Percentiles rank a stretch among this genome's conserved stretches.
Conservation (phyloP, 2,113 vertebrate genomes). For the Notechis scutatus region DNA sequence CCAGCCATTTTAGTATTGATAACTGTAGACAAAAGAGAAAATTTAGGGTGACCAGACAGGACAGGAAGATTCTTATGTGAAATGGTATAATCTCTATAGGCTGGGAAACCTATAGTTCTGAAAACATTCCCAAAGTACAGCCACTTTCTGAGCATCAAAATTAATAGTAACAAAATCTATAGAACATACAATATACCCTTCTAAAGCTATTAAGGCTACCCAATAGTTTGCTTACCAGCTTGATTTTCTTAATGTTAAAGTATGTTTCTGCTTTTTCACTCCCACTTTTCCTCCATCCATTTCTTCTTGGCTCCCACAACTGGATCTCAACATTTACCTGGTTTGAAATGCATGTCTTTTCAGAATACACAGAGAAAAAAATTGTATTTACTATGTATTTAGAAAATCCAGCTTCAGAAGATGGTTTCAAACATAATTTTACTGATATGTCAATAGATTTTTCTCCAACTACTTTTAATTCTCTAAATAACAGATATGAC, state of each 20-base stretch:
- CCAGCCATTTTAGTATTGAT: neutral
- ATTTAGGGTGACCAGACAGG: no score
- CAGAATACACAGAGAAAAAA: neutral
- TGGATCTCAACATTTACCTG: neutral
- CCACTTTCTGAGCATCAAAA: neutral
- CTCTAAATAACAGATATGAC: neutral
- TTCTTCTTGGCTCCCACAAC: neutral
- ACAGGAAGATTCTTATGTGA: neutral
- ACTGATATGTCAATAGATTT: neutral
- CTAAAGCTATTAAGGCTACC: neutral
- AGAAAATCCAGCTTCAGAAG: neutral
- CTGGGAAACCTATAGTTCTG: neutral
- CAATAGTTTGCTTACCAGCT: neutral
- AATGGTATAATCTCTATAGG: neutral
- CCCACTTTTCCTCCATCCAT: neutral
- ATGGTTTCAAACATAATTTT: neutral
- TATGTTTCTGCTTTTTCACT: neutral
- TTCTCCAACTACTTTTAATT: neutral
- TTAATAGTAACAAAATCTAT: neutral
- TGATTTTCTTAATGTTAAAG: neutral
- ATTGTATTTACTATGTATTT: neutral
- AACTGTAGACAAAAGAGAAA: neutral
- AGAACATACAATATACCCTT: neutral
- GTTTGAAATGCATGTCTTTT: neutral
- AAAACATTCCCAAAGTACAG: neutral